These are phyloP conservation scores for Thaumetopoea pityocampa DNA, from an alignment of 1,140 invertebrate species.

Conservation along the genomic window DNA sequence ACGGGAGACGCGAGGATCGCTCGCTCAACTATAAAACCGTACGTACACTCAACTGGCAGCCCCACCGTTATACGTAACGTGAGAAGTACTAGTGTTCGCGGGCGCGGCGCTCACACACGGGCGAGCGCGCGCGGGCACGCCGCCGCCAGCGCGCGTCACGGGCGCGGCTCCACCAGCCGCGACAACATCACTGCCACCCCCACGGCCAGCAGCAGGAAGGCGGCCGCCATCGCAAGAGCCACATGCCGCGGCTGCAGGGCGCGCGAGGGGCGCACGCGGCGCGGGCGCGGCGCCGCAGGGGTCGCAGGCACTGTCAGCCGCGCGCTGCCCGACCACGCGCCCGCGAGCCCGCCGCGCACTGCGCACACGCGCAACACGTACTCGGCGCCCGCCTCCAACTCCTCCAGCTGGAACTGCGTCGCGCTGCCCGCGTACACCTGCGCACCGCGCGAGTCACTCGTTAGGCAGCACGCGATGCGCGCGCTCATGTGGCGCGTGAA, in stretches of 20 bases:
- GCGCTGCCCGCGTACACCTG: slow-evolving; percentile 85
- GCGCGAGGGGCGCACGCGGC: slow-evolving; percentile 29
- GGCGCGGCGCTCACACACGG: slow-evolving; percentile 24
- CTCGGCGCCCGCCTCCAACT: slow-evolving; percentile 82
- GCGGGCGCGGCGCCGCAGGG: slow-evolving; percentile 25
- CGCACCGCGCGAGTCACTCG: background rate
- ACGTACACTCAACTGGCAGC: slow-evolving; percentile 50
- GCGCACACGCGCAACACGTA: slow-evolving; percentile 86
- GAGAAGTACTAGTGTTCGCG: slow-evolving; percentile 14
- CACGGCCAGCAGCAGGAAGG: slow-evolving; percentile 80
- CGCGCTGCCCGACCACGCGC: slow-evolving; percentile 80
- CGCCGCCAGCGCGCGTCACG: slow-evolving; percentile 48
- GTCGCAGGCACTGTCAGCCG: slow-evolving; percentile 64
- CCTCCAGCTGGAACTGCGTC: slow-evolving; percentile 79
- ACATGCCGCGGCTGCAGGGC: slow-evolving; percentile 79
- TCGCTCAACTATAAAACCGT: slow-evolving; percentile 32
- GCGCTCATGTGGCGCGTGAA: no score
- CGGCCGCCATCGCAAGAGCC: slow-evolving; percentile 79
- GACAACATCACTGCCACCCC: slow-evolving; percentile 79
- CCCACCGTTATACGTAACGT: slow-evolving; percentile 34
- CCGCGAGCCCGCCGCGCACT: slow-evolving; percentile 80
- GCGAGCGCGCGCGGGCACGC: slow-evolving; percentile 44
- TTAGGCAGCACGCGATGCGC: no score
- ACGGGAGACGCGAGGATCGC: slow-evolving; percentile 25
- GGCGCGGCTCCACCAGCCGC: slow-evolving; percentile 63